phyloP scores from a whole-genome alignment of 1,140 invertebrate genomes.

The Druon quercuslanigerum region DNA sequence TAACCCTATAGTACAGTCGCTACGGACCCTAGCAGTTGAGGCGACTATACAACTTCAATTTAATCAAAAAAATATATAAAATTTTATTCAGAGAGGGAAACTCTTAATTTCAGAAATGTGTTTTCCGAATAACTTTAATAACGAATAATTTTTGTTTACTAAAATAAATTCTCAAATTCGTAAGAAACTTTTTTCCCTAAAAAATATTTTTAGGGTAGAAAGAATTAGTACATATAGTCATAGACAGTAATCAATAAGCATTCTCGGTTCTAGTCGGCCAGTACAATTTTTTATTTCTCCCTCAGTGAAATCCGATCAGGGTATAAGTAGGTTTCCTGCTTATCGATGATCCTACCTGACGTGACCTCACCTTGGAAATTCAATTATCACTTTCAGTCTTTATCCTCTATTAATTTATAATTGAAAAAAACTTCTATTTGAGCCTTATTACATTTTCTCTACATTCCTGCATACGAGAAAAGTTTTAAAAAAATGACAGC shows the following conservation, averaged over 20 bases:
- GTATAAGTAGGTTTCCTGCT: slow-evolving; percentile 6
- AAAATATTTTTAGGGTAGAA: too few species aligned
- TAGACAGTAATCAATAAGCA: neutral
- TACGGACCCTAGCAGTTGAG: too few species aligned
- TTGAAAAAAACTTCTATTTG: slow-evolving; percentile 34
- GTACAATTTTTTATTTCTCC: neutral
- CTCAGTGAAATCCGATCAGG: neutral
- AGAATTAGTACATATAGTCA: too few species aligned
- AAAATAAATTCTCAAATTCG: too few species aligned
- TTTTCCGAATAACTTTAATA: too few species aligned
- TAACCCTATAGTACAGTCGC: too few species aligned
- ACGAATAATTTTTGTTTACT: too few species aligned
- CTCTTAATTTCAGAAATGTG: too few species aligned
- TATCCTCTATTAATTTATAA: slow-evolving; percentile 1
- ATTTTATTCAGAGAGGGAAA: too few species aligned
- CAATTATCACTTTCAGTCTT: slow-evolving; percentile 6
- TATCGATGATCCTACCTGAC: slow-evolving; percentile 12
- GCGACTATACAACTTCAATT: too few species aligned
- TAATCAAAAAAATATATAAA: too few species aligned
- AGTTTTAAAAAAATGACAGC: slow-evolving; percentile 35
- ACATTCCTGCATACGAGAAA: neutral
- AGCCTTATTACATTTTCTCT: slow-evolving; percentile 33
- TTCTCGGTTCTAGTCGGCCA: neutral
- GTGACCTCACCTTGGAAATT: slow-evolving; percentile 4
- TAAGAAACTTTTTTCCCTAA: too few species aligned